Base-by-base conservation (phyloP, 1,140 invertebrate species). In the Papilio glaucus region DNA sequence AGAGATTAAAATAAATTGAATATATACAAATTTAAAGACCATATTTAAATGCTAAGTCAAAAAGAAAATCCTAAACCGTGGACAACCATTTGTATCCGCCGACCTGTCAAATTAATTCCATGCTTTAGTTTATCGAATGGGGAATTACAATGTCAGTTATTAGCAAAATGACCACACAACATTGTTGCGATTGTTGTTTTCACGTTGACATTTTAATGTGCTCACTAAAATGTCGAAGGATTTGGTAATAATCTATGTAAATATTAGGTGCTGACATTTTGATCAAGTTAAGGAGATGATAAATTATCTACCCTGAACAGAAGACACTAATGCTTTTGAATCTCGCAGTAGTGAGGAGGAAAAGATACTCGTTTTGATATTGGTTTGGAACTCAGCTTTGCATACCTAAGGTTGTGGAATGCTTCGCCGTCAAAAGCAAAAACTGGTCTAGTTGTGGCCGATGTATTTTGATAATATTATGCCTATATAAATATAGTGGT, bases 141-240 rank as follows among this genome's bases (percentile, higher is more conserved):
- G 70, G 78, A 82, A 83, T 79, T 81, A 81, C 78, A 76, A 73
- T 74, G 72, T 70, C 65, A 62, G 33, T 49, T 38, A 15, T 53
- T 67, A 71, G 63, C 77, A 74, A 79, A 76, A 79, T 39, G 39
- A 71, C 63, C 71, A 74, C 62, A 67, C 79, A 76, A 86, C 87
- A 84, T 71, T 83, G 85, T 89, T 84, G 82, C 74, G 75, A 84
- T 84, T 80, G 74, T 80, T 78, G 79, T 81, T 77, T 81, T 74
- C 70, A 81, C 63, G 72, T 63, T 73, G 77, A 87, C 78, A 75
- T 77, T 87, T 83, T 84, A 82, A 87, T 86, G 6, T 49, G 1
- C 9, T 18, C 39, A 41, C 39, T 41, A 41, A 13, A 41, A 41
- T 12, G 4, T 41, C 12, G 10, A n/a, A 33, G 29, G 12, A 41